Evolutionary conservation across 2,113 vertebrate species (phyloP), one percentile per base, ranked within the genome.

Genomic region (Paradoxurus hermaphroditus): DNA sequence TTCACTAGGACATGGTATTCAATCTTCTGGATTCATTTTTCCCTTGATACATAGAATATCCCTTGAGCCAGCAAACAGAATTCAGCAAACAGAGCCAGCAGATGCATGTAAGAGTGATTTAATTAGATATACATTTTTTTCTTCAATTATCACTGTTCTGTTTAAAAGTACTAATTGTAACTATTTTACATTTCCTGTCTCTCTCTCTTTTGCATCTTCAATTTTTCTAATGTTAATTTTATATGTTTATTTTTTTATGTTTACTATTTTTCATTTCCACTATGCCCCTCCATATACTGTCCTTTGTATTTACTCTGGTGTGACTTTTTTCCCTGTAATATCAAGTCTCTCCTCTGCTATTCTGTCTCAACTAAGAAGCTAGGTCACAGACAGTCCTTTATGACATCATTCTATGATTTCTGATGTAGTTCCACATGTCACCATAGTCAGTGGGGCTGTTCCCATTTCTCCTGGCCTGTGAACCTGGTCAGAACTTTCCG

Each of bases 21-120:
- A 56, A 34, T 87, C 36, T 93, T 86, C 73, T 86, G 49, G 83
- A 65, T 75, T 49, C 4, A 34, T 68, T 59, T 91, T 79, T 15
- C 23, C n/a, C 34, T 68, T 89, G 67, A 53, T 39, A 41, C 7
- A 21, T 4, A 51, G 44, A 63, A 19, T 83, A 12, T n/a, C n/a
- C 62, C 82, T 27, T 56, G 49, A 86, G 15, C 9, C 51, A 53
- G 29, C 72, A n/a, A 88, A 83, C 13, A 75, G 44, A 75, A 53
- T 63, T 9, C 23, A 15, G 49, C 49, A 51, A 53, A 53, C 51
- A 53, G 73, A 77, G 41, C 14, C 27, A 77, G 15, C 7, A 2
- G 13, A 44, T 39, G 27, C 23, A 44, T 44, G 41, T 23, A 73
- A 53, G 8, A 83, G 41, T 65, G 44, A 75, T 41, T 9, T 36